Evolutionary conservation across 2,888 invertebrate species (phyloP).

Genomic region (Steinernema carpocapsae): DNA sequence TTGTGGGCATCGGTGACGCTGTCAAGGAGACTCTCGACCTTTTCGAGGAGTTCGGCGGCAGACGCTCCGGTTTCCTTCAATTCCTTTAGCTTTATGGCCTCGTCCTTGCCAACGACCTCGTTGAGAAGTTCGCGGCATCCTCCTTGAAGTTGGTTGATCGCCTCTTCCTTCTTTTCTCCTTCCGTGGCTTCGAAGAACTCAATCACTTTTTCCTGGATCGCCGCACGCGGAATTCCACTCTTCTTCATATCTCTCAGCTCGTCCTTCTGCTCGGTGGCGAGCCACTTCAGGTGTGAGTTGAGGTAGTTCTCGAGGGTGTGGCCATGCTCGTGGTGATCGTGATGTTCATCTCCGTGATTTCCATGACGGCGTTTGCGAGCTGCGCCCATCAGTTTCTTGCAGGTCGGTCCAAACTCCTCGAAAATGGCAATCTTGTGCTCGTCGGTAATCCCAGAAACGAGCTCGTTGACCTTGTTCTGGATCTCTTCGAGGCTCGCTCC

Average conservation of each 20-base stretch:
- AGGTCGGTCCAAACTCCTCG: conserved; percentile 41
- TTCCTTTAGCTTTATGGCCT: conserved; percentile 46
- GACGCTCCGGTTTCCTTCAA: conserved; percentile 50
- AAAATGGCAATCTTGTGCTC: conserved; percentile 18
- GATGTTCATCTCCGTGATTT: background rate
- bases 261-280: conserved; percentile 48
- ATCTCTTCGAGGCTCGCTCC: conserved; percentile 47
- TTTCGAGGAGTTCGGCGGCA: conserved; percentile 43
- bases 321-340: conserved; percentile 34
- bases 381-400: conserved; percentile 39
- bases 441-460: conserved; percentile 36
- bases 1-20: conserved; percentile 45
- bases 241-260: conserved; percentile 39
- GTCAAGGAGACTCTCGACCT: conserved; percentile 44
- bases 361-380: conserved; percentile 33
- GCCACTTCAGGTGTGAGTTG: conserved; percentile 52
- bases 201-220: conserved; percentile 25
- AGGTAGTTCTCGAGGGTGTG: conserved; percentile 49
- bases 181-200: conserved; percentile 47
- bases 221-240: conserved; percentile 13
- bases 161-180: conserved; percentile 54
- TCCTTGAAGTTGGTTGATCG: conserved; percentile 51
- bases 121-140: conserved; percentile 51
- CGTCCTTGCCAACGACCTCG: conserved; percentile 51
- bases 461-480: conserved; percentile 45